Percentiles rank a stretch among this genome's conserved stretches.
phyloP scores from a whole-genome alignment of 2,113 vertebrate species.

The Passer montanus region DNA sequence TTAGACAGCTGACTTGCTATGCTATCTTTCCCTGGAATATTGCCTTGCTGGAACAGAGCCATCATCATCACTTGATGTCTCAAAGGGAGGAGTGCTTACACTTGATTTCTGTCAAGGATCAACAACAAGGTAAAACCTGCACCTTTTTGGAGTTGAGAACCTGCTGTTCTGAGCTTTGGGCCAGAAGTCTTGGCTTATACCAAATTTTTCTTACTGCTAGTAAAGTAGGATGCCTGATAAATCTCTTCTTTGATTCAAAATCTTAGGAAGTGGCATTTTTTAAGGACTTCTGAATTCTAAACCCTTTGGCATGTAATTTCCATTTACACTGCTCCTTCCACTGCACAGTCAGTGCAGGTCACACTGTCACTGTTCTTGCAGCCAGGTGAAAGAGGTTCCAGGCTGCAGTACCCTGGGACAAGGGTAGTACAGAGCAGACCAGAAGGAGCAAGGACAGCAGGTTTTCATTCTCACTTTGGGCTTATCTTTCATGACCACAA shows the following conservation, averaged over 20 bases:
- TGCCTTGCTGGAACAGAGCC: neutral
- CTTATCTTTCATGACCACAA: neutral
- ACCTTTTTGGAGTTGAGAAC: neutral
- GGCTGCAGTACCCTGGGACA: neutral
- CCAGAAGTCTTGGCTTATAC: neutral
- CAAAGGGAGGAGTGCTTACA: neutral
- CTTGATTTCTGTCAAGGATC: neutral
- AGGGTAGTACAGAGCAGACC: neutral
- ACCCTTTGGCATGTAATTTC: neutral
- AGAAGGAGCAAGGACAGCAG: neutral
- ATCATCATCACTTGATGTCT: neutral
- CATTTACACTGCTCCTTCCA: neutral
- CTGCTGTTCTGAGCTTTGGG: neutral
- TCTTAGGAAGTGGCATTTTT: neutral
- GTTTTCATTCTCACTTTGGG: neutral
- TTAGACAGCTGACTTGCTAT: neutral
- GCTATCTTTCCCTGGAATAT: neutral
- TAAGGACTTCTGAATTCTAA: neutral
- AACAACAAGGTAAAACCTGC: neutral
- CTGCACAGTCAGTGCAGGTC: neutral
- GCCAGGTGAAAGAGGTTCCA: neutral
- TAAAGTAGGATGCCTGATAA: neutral
- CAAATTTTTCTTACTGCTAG: neutral
- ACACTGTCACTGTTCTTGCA: neutral
- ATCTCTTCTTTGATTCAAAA: neutral